These are phyloP conservation scores for Pammene fasciana DNA, from an alignment of 2,888 invertebrate genomes.

Conservation along the genomic window DNA sequence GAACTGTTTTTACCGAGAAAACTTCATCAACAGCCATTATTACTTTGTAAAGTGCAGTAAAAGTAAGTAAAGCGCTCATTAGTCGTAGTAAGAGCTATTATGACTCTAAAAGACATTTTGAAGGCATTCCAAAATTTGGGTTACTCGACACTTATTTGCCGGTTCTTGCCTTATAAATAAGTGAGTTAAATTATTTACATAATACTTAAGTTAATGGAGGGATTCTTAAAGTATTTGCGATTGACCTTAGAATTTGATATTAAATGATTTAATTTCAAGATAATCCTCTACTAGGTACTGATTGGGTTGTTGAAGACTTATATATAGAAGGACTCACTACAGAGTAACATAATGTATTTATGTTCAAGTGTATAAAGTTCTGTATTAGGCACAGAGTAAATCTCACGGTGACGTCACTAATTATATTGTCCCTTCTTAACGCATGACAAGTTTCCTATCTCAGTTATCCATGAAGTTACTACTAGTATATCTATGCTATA, in stretches of 20 bases:
- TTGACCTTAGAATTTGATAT: not conserved
- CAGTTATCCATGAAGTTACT: too few species aligned
- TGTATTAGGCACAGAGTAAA: too few species aligned
- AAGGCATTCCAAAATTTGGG: slow-evolving; percentile 26
- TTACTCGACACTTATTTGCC: slow-evolving; percentile 1
- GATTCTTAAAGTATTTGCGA: not conserved
- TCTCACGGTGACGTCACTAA: too few species aligned
- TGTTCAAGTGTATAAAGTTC: too few species aligned
- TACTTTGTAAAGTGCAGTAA: slow-evolving; percentile 70
- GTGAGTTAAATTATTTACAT: not conserved
- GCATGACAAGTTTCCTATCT: too few species aligned
- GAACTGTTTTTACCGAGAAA: slow-evolving; percentile 56
- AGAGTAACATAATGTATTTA: too few species aligned
- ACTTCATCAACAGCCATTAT: slow-evolving; percentile 69
- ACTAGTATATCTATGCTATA: too few species aligned
- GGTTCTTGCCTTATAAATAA: not conserved
- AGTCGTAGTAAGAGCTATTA: slow-evolving; percentile 51
- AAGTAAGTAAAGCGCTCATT: slow-evolving; percentile 63
- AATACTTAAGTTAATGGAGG: not conserved
- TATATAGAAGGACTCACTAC: too few species aligned
- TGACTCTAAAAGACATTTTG: slow-evolving; percentile 36
- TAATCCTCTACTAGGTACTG: not conserved
- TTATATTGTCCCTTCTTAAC: too few species aligned
- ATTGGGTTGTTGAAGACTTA: not conserved
- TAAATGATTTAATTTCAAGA: too few species aligned